Evolutionary conservation across 2,888 invertebrate species (phyloP), one percentile per base, ranked within the genome.

Genomic region (Bombyx huttoni): DNA sequence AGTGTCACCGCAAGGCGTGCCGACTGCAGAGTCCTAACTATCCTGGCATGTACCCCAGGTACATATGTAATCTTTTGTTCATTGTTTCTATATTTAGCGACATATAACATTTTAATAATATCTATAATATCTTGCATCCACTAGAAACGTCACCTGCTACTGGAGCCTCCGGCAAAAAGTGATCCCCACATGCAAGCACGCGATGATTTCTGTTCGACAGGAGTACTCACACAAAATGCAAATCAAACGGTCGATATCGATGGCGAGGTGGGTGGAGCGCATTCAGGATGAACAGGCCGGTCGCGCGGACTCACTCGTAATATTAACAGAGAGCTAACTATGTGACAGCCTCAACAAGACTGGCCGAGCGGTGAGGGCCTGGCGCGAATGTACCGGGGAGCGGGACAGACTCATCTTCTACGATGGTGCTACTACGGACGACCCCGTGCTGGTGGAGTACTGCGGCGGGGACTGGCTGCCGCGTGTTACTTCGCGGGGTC

Each of bases 11-110:
- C 57, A 95, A 94, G 72, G 92, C 93, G 55, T 96, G 97, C 75
- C 92, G 95, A 51, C 89, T 96, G 59, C 96, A 96, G 82, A 95
- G 95, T 61, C 96, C 97, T 51, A 96, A 96, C 82, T 97, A 96
- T 76, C 96, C 96, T 10, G 96, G 96, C 54, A 94, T 96, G 91
- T 94, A 94, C 68, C 94, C 93, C 8, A 77, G 88, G 85, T 78
- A 40, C 1, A 40, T 40, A 40, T 1, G 5, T 24, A 24, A 24
- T 24, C 1, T 1, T 24, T 24, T 24, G 2, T 24, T 24, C 2
- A 24, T 3, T 24, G 24, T 24, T 24, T 24, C 24, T 24, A 24
- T 24, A 24, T 5, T 5, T 47, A 7, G 40, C 8, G 40, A 12
- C 40, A 1, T 12, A 10, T 46, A 48, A 46, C 45, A 40, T 51